phyloP scores from a whole-genome alignment of 1,140 invertebrate species.

The Rhyzopertha dominica region DNA sequence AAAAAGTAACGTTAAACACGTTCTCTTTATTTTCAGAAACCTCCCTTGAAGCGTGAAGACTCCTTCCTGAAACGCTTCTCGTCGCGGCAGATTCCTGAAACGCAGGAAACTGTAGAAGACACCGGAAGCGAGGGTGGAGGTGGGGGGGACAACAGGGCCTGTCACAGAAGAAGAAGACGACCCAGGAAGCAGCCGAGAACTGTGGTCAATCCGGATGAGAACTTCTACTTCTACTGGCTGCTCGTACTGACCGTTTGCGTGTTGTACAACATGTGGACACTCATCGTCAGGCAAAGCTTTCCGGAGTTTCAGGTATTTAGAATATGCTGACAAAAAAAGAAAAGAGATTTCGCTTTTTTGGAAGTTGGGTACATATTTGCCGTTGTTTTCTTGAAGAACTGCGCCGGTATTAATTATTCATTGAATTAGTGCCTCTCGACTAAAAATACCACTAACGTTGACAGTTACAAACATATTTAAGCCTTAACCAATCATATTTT shows the following conservation, averaged over 20 bases:
- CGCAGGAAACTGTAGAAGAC: constrained; percentile 73
- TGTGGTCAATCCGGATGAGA: constrained; percentile 94
- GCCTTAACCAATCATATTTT: too few relatives aligned
- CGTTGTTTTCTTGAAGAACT: too few relatives aligned
- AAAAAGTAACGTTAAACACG: background rate
- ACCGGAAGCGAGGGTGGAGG: constrained; percentile 63
- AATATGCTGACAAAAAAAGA: too few relatives aligned
- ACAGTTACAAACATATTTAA: too few relatives aligned
- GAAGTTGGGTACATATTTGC: too few relatives aligned
- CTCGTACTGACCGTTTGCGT: constrained; percentile 83
- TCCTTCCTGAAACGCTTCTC: constrained; percentile 93
- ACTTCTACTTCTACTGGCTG: constrained; percentile 94
- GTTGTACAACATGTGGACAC: constrained; percentile 92
- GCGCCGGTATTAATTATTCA: too few relatives aligned
- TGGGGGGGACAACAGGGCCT: constrained; percentile 53
- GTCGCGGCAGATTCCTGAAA: constrained; percentile 82
- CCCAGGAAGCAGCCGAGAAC: constrained; percentile 64
- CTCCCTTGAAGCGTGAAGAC: constrained; percentile 85
- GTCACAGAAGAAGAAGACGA: constrained; percentile 57
- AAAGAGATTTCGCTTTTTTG: too few relatives aligned
- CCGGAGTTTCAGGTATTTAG: constrained; percentile 82
- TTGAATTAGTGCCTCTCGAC: too few relatives aligned
- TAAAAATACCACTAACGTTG: too few relatives aligned
- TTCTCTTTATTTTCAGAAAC: constrained; percentile 54
- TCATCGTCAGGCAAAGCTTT: constrained; percentile 91